Evolutionary conservation across 2,113 vertebrate genomes (phyloP), one percentile per base, ranked within the genome.

Genomic region (Grammomys surdaster): DNA sequence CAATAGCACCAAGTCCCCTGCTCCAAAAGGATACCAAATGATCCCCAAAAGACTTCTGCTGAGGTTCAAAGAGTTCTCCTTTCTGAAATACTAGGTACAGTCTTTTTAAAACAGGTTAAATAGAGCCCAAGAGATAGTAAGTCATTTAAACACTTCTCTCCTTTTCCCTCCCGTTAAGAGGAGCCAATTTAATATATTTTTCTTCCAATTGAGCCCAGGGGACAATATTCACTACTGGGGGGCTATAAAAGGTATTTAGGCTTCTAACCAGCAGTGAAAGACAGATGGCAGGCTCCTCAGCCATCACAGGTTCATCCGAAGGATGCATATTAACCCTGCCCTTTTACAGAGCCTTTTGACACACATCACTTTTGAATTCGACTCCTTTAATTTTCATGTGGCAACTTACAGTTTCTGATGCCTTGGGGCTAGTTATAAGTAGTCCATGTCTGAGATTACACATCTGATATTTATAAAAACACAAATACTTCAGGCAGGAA

Each of bases 161-260:
- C 94, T 89, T 97, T 96, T 75, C 76, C 84, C 48, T 97, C 95
- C 69, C 85, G 89, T 97, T 97, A 97, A 98, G 89, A 97, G 89
- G 75, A 98, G 88, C 97, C 97, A 98, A 97, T 89, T 97, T 98
- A 95, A 97, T 98, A 97, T 97, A 97, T 98, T 97, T 98, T 97
- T 98, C 94, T 93, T 96, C 58, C 95, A 97, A 96, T 96, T 97
- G 96, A 96, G 84, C 98, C 94, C 96, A 88, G 56, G 94, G 72
- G 97, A 97, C 46, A n/a, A 70, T 77, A 11, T 81, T 94, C 95
- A 97, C 96, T 97, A 78, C 87, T 90, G 76, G 95, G 93, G 97
- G 85, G n/a, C 90, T 95, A 76, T 96, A 95, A 96, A 97, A 97
- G 80, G 95, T 94, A 96, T 95, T 95, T 93, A 82, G 95, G 94